These are phyloP conservation scores for Tor tambroides DNA, from an alignment of 2,113 vertebrate species.

Conservation along the genomic window DNA sequence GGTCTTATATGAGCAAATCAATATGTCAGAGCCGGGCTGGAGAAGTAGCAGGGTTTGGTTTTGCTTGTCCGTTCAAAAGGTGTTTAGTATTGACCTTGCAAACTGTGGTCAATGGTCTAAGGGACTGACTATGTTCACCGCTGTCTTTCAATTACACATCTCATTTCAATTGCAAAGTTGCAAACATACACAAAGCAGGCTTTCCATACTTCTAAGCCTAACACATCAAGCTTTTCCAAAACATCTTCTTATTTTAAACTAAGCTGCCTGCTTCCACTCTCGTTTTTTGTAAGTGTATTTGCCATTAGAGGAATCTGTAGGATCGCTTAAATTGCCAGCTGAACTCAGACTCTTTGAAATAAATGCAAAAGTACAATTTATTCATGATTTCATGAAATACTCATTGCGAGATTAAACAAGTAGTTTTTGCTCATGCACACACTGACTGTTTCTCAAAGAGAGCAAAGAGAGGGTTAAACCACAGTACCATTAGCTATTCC, in stretches of 20 bases:
- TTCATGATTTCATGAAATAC: neutral
- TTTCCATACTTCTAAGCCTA: neutral
- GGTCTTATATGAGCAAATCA: constrained; percentile 7
- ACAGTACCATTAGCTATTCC: constrained; percentile 6
- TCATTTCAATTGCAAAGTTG: neutral
- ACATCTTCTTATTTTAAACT: neutral
- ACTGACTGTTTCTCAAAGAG: neutral
- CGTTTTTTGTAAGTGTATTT: neutral
- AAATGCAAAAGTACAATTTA: neutral
- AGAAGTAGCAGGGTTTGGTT: constrained; percentile 1
- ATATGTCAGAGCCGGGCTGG: neutral
- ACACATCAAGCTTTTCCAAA: constrained; percentile 15
- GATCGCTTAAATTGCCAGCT: neutral
- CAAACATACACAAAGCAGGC: neutral
- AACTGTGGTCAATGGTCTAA: constrained; percentile 14
- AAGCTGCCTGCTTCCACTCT: neutral
- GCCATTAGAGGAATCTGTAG: neutral
- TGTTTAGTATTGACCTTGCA: constrained; percentile 4
- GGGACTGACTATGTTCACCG: neutral
- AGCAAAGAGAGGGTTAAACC: neutral
- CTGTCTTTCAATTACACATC: neutral
- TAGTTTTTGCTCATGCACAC: neutral
- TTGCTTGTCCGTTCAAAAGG: neutral
- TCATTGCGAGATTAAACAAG: constrained; percentile 25
- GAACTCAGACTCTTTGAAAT: neutral